Evolutionary conservation across 2,797 vertebrate species (phyloP), one percentile per base, ranked within the genome.

Genomic region (Pogoniulus pusillus): DNA sequence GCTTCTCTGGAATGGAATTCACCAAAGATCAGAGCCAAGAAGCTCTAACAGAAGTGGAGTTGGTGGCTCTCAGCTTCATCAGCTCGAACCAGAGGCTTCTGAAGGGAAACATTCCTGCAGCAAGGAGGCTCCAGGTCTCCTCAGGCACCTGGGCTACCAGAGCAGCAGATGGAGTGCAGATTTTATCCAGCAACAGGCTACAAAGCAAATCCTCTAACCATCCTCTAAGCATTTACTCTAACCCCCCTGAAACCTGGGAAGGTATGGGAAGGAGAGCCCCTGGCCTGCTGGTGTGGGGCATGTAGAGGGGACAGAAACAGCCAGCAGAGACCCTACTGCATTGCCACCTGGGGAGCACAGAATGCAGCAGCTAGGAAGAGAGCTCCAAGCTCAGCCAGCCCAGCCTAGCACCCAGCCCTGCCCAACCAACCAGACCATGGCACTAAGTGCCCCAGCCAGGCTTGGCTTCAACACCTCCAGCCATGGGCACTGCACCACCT

Each of bases 1-100:
- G 93, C 94, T 96, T 96, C 87, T 90, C 87, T 94, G 94, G 92
- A 88, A 96, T 90, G 47, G 37, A 91, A 89, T 95, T 95, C 91
- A 96, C 90, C 93, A 82, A 64, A 14, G 60, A 91, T 65, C 78
- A 76, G 86, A 84, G 92, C 95, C 92, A 87, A 96, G 94, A 91
- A 87, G 69, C 66, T 93, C 82, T 82, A 66, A 95, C 82, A 93
- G 94, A 96, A 96, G 90, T 71, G 62, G 57, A 92, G 95, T 96
- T 93, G 87, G 84, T 72, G 93, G 93, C 92, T 71, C 78, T 94
- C 94, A 92, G 72, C 89, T 95, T 89, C 86, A 85, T 95, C 90
- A 92, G 71, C 82, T 92, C 87, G 94, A 95, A 80, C 84, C 89
- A 96, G 91, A 95, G 91, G 94, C 68, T 94, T 94, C 68, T 92